These are phyloP conservation scores for Leucoma salicis DNA, from an alignment of 2,888 invertebrate species.

Conservation along the genomic window DNA sequence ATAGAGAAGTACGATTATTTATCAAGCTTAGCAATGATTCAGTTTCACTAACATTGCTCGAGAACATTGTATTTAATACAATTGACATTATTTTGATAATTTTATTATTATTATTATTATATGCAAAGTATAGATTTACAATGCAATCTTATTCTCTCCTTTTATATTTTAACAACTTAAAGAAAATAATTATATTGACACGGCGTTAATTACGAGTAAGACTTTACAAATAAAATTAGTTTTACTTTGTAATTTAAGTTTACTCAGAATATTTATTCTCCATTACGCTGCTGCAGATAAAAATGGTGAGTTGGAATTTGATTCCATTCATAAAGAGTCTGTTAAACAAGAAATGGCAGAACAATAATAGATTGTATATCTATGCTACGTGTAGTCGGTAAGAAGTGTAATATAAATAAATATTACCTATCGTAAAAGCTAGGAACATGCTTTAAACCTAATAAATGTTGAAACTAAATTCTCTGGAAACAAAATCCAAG, in stretches of 20 bases:
- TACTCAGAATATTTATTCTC: slow-evolving; percentile 9
- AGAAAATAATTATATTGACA: slow-evolving; percentile 36
- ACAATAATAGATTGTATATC: slow-evolving; percentile 33
- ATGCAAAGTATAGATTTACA: slow-evolving; percentile 68
- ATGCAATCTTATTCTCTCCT: slow-evolving; percentile 82
- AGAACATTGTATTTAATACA: slow-evolving; percentile 75
- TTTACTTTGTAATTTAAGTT: slow-evolving; percentile 21
- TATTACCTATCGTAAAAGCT: slow-evolving; percentile 51
- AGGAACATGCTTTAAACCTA: slow-evolving; percentile 54
- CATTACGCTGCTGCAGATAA: slow-evolving; percentile 19
- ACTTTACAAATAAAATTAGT: slow-evolving; percentile 13
- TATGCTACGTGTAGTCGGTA: slow-evolving; percentile 38
- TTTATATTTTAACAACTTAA: slow-evolving; percentile 68
- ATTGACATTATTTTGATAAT: slow-evolving; percentile 59
- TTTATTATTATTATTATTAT: slow-evolving; percentile 45
- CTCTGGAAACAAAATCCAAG: slow-evolving; percentile 24
- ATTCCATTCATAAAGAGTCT: slow-evolving; percentile 52
- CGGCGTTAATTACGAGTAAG: slow-evolving; percentile 26
- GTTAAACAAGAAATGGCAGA: slow-evolving; percentile 37
- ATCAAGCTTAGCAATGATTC: slow-evolving; percentile 47
- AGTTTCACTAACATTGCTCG: slow-evolving; percentile 52
- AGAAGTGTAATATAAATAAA: slow-evolving; percentile 49
- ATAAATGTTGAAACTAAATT: slow-evolving; percentile 30
- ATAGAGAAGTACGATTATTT: slow-evolving; percentile 22
- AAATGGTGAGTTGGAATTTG: slow-evolving; percentile 50